Evolutionary conservation across 2,797 vertebrate genomes (phyloP).

Genomic region (Thamnophis elegans): DNA sequence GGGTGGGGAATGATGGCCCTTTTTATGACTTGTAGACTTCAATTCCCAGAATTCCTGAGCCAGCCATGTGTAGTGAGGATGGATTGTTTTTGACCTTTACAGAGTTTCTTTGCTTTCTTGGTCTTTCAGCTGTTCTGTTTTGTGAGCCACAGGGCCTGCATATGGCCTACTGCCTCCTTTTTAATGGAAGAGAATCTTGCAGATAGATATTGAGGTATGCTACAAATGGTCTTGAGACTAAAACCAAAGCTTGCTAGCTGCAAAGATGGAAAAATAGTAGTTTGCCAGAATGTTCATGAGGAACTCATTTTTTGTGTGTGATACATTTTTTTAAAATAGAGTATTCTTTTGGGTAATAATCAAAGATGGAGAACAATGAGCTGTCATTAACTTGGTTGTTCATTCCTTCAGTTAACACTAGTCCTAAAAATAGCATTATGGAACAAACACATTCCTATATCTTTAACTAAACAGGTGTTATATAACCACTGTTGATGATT

Average conservation of each 20-base stretch:
- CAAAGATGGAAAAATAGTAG: not conserved
- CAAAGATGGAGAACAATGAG: not conserved
- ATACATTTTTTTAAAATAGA: not conserved
- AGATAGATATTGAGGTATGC: not conserved
- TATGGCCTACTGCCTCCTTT: not conserved
- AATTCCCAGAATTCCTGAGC: too few relatives aligned
- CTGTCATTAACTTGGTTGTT: not conserved
- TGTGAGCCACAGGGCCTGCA: not conserved
- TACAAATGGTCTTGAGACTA: not conserved
- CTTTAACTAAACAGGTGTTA: not conserved
- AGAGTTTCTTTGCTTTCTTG: not conserved
- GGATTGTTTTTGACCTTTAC: not conserved
- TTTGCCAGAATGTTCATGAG: not conserved
- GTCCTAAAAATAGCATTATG: not conserved
- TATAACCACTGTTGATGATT: not conserved
- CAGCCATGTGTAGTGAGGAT: not conserved
- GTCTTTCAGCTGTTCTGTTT: not conserved
- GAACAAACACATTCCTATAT: not conserved
- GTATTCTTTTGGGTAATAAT: not conserved
- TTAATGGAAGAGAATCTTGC: not conserved
- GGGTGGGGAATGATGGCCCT: not conserved
- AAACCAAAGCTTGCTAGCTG: not conserved
- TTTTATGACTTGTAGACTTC: not conserved
- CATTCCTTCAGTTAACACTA: not conserved
- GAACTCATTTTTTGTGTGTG: not conserved